Conservation (phyloP, 2,113 vertebrate genomes). For the Falcunculus frontatus region DNA sequence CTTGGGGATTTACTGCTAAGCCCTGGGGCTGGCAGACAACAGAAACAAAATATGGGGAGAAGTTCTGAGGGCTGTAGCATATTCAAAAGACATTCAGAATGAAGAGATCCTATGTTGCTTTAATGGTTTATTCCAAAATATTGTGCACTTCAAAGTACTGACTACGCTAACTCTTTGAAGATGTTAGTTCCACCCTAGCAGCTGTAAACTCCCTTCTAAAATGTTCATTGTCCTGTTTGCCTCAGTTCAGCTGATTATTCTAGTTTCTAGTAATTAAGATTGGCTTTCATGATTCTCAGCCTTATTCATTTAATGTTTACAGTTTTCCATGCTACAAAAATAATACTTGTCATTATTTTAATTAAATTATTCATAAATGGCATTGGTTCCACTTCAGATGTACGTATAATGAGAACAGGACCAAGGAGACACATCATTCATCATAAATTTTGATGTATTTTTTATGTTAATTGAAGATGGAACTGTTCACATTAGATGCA, state of each 20-base stretch:
- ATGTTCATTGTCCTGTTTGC: not conserved
- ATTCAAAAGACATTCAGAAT: not conserved
- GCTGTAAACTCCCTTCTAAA: not conserved
- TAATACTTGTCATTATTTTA: slow-evolving; percentile 26
- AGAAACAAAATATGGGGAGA: not conserved
- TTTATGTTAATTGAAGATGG: not conserved
- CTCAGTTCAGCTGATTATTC: slow-evolving; percentile 7
- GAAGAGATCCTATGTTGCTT: not conserved
- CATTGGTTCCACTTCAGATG: slow-evolving; percentile 59
- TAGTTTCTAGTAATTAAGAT: slow-evolving; percentile 28
- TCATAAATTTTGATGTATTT: not conserved
- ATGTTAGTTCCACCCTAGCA: not conserved
- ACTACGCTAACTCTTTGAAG: not conserved
- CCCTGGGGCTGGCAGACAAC: not conserved
- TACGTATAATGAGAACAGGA: not conserved
- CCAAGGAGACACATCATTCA: not conserved
- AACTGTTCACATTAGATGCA: not conserved
- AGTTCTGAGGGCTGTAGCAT: not conserved
- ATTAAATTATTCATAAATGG: slow-evolving; percentile 56
- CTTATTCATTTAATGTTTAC: slow-evolving; percentile 38
- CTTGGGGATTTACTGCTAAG: not conserved
- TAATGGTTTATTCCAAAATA: not conserved
- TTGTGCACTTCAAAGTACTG: not conserved
- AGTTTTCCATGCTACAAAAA: slow-evolving; percentile 19
- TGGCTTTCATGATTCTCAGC: slow-evolving; percentile 14